Evolutionary conservation across 2,113 vertebrate species (phyloP), one percentile per base, ranked within the genome.

Genomic region (Thunnus maccoyii): DNA sequence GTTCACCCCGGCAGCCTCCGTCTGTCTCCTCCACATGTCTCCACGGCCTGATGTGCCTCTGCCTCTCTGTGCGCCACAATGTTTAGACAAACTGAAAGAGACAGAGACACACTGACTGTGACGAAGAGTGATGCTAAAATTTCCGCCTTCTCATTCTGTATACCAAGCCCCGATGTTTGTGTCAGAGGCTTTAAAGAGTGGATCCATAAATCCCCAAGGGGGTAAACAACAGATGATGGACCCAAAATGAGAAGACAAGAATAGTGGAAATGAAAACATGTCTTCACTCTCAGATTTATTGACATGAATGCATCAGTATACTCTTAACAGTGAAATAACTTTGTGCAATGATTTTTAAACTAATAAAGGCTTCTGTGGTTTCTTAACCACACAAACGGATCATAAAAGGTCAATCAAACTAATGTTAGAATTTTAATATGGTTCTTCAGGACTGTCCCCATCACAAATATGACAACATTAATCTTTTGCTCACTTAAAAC

Each of bases 171-270:
- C 47, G 46, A 41, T 78, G 86, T 91, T 78, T 81, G 74, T 75
- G 78, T 79, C 63, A 4, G 51, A 56, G 83, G 56, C 70, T 78
- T 83, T 74, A 72, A 71, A 81, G 66, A 30, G 51, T 20, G 58
- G 36, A 47, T 78, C n/a, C 3, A 5, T 70, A 58, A 84, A 88
- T 84, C 78, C 67, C 72, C 0, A 27, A 51, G 30, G 48, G 61
- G 36, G 82, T 77, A 74, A 88, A 88, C 89, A 88, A 88, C 89
- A 78, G 11, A 78, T 13, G 60, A 78, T 46, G 72, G 75, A 57
- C 52, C 62, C 61, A 47, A 57, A 62, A 50, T 57, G 58, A 54
- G 25, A 57, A 72, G 44, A 56, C 41, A 0, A 36, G 63, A 84
- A 79, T 36, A n/a, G 18, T 70, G 50, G 51, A 56, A 71, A 67